Evolutionary conservation across 2,797 vertebrate species (phyloP), one percentile per base, ranked within the genome.

Genomic region (Channallabes apus): DNA sequence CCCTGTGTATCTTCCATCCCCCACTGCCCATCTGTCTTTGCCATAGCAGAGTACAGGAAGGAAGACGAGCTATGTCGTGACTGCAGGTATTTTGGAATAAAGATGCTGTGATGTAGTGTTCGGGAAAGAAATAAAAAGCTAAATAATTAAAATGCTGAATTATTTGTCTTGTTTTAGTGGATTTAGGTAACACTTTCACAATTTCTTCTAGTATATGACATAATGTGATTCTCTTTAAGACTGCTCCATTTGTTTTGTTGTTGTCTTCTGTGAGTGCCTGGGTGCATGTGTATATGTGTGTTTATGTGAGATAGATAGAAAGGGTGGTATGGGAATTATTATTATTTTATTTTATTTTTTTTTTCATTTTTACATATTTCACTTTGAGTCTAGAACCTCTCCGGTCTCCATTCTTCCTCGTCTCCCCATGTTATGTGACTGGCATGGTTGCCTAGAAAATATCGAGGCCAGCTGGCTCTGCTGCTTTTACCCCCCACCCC

Each of bases 381-480:
- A 82, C 84, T 58, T 73, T 83, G 84, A 82, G 68, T 80, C 77
- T 75, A 69, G 59, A 72, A 82, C 38, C 68, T 79, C 82, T 59
- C 59, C 73, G 51, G 59, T 75, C 58, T 81, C 51, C 67, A 61
- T 58, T 83, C 82, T 58, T 27, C 24, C 27, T 82, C 77, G 80
- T 73, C 76, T 75, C 82, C 76, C 82, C 81, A 68, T 84, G 86
- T 73, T 84, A 86, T 86, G 86, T 83, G 86, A 85, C 88, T 88
- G 85, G 80, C 84, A 87, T 85, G 84, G 86, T 85, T 78, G 84
- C 84, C 87, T 78, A 86, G 85, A 68, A 72, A 87, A 84, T 82
- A 69, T 69, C 75, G 83, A 85, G 76, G 82, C 89, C 88, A 89
- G 88, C 86, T 87, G 88, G 88, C 86, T 82, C 80, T 81, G 82